A percentile compares a stretch with the other conserved stretches of the same genome.
These are phyloP conservation scores for Sarcophaga bullata DNA, from an alignment of 1,140 invertebrate species.

Conservation along the genomic window DNA sequence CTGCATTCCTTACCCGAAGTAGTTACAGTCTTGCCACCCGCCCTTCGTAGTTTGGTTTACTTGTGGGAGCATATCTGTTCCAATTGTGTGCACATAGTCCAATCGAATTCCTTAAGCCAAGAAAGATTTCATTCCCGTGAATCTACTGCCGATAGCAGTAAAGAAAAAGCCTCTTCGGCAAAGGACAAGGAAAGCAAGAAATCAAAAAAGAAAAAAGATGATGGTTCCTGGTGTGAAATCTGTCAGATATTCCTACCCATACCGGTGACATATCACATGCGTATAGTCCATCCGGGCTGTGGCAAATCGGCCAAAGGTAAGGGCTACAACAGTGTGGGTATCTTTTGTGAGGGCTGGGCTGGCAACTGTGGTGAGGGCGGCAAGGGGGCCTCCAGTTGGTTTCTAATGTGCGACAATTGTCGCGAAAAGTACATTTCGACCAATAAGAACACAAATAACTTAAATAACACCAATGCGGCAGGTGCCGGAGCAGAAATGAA, in stretches of 20 bases:
- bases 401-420: conserved; percentile 90
- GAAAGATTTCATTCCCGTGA: conserved; percentile 50
- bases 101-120: conserved; percentile 59
- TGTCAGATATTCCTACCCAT: conserved; percentile 82
- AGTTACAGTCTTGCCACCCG: conserved; percentile 79
- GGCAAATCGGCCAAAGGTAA: conserved; percentile 83
- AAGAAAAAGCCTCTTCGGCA: conserved; percentile 67
- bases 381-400: conserved; percentile 85
- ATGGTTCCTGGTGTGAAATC: conserved; percentile 78
- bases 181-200: conserved; percentile 69
- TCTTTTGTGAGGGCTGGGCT: conserved; percentile 87
- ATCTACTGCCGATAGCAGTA: conserved; percentile 46
- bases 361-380: conserved; percentile 90
- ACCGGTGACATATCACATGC: conserved; percentile 89
- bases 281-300: conserved; percentile 88
- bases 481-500: conserved; percentile 53
- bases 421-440: conserved; percentile 81
- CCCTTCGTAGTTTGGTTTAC: conserved; percentile 82
- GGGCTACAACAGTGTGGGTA: conserved; percentile 87
- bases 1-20: conserved; percentile 60
- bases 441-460: conserved; percentile 65
- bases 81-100: conserved; percentile 72
- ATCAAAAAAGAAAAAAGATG: conserved; percentile 70
- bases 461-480: conserved; percentile 49
- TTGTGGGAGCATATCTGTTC: conserved; percentile 90